Conservation (phyloP, 2,113 vertebrate genomes). For the Lethenteron camtschaticum region DNA sequence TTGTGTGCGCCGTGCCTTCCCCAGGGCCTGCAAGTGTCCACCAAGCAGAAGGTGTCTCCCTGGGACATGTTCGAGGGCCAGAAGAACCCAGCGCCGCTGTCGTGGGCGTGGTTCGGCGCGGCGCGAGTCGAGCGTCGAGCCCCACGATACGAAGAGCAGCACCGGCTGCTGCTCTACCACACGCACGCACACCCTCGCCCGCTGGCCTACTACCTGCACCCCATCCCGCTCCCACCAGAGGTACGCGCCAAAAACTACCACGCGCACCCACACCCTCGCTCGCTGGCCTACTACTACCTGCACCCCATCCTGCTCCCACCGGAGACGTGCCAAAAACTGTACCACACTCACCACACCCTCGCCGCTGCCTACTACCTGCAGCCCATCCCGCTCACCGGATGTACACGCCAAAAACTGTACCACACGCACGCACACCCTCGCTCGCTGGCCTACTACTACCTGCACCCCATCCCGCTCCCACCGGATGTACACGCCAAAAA, state of each 20-base stretch:
- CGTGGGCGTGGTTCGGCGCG: constrained; percentile 95
- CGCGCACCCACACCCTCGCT: too few relatives aligned
- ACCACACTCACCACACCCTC: too few relatives aligned
- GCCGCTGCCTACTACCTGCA: too few relatives aligned
- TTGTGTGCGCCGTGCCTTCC: constrained; percentile 6
- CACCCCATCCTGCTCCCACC: too few relatives aligned
- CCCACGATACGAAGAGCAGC: constrained; percentile 85
- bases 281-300: too few relatives aligned
- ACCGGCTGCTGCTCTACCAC: constrained; percentile 80
- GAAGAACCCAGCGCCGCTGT: constrained; percentile 76
- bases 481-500: too few relatives aligned
- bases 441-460: too few relatives aligned
- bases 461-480: too few relatives aligned
- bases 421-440: too few relatives aligned
- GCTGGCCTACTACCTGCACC: constrained; percentile 78
- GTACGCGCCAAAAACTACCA: background rate
- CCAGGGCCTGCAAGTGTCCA: constrained; percentile 91
- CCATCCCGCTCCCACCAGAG: constrained; percentile 56
- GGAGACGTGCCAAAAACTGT: too few relatives aligned
- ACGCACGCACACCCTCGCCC: constrained; percentile 87
- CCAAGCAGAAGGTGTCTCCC: constrained; percentile 92
- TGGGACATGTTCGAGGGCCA: constrained; percentile 96
- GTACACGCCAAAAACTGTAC: too few relatives aligned
- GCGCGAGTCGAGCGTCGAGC: constrained; percentile 80
- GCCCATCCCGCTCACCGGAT: too few relatives aligned